These are phyloP conservation scores for Probaryconus sp. DNA, from an alignment of 1,140 invertebrate genomes.

Conservation along the genomic window DNA sequence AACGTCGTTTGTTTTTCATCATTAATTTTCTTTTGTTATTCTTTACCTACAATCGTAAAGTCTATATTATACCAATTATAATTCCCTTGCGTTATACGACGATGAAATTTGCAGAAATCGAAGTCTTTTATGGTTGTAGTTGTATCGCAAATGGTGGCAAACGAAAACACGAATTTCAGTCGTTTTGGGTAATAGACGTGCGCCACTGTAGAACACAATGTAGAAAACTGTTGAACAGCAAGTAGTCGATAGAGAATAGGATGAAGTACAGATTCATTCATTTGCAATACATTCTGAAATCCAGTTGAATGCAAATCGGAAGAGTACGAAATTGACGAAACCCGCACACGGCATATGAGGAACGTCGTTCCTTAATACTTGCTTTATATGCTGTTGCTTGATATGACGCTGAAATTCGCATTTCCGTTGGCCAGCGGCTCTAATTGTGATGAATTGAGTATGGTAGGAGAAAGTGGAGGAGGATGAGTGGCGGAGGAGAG, in stretches of 20 bases:
- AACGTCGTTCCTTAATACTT: neutral
- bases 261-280: constrained; percentile 20
- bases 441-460: constrained; percentile 41
- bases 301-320: constrained; percentile 32
- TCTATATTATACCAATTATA: neutral
- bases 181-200: too few species aligned
- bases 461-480: constrained; percentile 37
- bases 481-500: too few species aligned
- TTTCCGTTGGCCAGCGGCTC: constrained; percentile 9
- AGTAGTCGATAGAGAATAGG: constrained; percentile 10
- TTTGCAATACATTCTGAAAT: constrained; percentile 19
- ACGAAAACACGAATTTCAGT: constrained; percentile 26
- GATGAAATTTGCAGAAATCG: constrained; percentile 43
- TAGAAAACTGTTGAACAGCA: constrained; percentile 15
- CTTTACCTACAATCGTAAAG: constrained; percentile 21
- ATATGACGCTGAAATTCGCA: constrained; percentile 13
- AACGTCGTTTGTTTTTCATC: constrained; percentile 7
- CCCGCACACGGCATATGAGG: constrained; percentile 20
- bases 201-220: constrained; percentile 12
- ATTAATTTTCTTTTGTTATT: too few species aligned
- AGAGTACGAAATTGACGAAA: constrained; percentile 32
- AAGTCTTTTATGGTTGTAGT: constrained; percentile 38
- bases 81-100: constrained; percentile 20
- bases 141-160: constrained; percentile 9
- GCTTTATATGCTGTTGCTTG: neutral